Evolutionary conservation across 2,888 invertebrate species (phyloP), one percentile per base, ranked within the genome.

Genomic region (Drosophila anomelani): DNA sequence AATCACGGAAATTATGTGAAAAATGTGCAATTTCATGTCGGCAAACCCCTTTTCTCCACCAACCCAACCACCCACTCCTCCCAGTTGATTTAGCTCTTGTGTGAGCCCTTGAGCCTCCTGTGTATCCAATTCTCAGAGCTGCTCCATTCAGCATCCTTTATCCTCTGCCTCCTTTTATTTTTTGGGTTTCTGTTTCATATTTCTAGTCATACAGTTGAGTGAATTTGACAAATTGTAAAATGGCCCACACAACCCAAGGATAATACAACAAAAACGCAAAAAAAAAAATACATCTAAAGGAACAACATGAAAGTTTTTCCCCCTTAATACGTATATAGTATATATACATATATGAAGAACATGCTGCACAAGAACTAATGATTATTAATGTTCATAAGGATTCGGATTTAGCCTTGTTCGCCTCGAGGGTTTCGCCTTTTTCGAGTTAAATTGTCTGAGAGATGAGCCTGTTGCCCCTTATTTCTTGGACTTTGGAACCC

Each of bases 201-300:
- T 74, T 72, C 32, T 57, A 34, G 66, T 72, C 72, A 66, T 53
- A 49, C 85, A 88, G 88, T 75, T 86, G 88, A 88, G 74, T 88
- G 84, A 88, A 79, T 85, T 84, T 81, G 89, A 85, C 87, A 85
- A 85, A 88, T 85, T 86, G 81, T 88, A 70, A 76, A 79, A 76
- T 80, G 82, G 70, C 75, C 71, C 72, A 71, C 70, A 78, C 38
- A 41, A 41, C 36, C 44, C n/a, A 43, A 57, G 67, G 54, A 64
- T 41, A 17, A 43, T 34, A 58, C 43, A n/a, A 41, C 34, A 20
- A 53, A 17, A 47, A 47, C 17, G 15, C 46, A 55, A 49, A n/a
- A 54, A 26, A 26, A 26, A 26, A 26, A 26, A 4, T 26, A 51
- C 41, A 53, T 39, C 57, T 17, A 23, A 56, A 53, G 29, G 46